These are phyloP conservation scores for Aphidius ervi DNA, from an alignment of 1,140 invertebrate species.

Conservation along the genomic window DNA sequence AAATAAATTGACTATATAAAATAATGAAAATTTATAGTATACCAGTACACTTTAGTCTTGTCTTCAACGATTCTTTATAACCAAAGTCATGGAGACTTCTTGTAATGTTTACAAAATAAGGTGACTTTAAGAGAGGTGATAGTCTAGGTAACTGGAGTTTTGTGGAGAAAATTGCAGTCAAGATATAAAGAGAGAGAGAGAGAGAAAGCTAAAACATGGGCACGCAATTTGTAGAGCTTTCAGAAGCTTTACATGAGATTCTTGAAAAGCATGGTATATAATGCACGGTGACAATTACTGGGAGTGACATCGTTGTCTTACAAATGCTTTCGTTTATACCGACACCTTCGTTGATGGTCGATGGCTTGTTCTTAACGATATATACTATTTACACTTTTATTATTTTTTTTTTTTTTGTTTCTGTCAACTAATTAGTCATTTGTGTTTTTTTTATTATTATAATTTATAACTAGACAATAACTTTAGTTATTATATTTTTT, in stretches of 20 bases:
- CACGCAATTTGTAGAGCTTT: slow-evolving; percentile 49
- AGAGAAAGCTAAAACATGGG: slow-evolving; percentile 30
- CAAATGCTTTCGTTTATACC: slow-evolving; percentile 14
- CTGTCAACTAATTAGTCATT: not conserved
- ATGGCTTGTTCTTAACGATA: not conserved
- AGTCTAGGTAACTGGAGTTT: too few relatives aligned
- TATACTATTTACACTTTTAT: too few relatives aligned
- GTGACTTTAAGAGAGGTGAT: too few relatives aligned
- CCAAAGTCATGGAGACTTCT: not conserved
- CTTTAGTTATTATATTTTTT: not conserved
- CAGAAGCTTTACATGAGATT: slow-evolving; percentile 23
- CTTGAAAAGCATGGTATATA: slow-evolving; percentile 30
- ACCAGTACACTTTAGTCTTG: slow-evolving; percentile 9
- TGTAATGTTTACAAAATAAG: too few relatives aligned
- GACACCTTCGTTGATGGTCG: not conserved
- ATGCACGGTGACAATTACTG: slow-evolving; percentile 38
- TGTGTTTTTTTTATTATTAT: not conserved
- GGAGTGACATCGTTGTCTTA: slow-evolving; percentile 19
- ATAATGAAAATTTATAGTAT: slow-evolving; percentile 50
- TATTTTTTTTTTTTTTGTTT: not conserved
- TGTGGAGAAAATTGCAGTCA: slow-evolving; percentile 2
- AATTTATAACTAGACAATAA: not conserved
- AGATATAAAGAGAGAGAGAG: slow-evolving; percentile 4
- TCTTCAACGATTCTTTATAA: slow-evolving; percentile 7
- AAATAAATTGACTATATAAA: slow-evolving; percentile 44